Evolutionary conservation across 2,888 invertebrate species (phyloP).

Genomic region (Agriopis leucophaearia): DNA sequence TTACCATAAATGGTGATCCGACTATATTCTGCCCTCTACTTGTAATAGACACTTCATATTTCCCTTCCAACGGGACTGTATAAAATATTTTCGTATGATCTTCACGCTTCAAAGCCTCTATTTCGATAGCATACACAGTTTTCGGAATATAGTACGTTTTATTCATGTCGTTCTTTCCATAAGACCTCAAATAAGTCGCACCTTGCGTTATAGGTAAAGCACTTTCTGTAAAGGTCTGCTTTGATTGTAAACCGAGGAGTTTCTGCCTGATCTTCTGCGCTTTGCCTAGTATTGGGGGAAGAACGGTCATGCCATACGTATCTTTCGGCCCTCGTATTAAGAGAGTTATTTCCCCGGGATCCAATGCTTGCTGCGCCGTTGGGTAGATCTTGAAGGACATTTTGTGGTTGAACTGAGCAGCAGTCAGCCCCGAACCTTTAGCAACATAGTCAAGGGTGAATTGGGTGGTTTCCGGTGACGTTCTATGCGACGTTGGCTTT

Average conservation of each 20-base stretch:
- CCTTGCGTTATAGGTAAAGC: constrained; percentile 79
- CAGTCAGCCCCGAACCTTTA: constrained; percentile 87
- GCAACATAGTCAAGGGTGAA: constrained; percentile 85
- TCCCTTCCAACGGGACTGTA: constrained; percentile 80
- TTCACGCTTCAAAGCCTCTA: constrained; percentile 75
- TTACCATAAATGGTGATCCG: constrained; percentile 87
- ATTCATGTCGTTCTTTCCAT: constrained; percentile 78
- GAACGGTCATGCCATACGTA: constrained; percentile 75
- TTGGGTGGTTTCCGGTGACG: constrained; percentile 70
- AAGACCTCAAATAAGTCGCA: constrained; percentile 75
- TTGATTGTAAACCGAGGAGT: constrained; percentile 72
- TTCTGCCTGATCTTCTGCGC: constrained; percentile 80
- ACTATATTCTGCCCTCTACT: constrained; percentile 84
- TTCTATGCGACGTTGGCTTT: constrained; percentile 69
- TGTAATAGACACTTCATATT: constrained; percentile 86
- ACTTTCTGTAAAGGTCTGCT: constrained; percentile 71
- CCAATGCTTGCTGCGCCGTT: constrained; percentile 78
- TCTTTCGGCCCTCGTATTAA: constrained; percentile 81
- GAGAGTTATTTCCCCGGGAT: constrained; percentile 80
- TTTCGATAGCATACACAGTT: constrained; percentile 82
- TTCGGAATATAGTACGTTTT: constrained; percentile 82
- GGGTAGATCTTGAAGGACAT: constrained; percentile 87
- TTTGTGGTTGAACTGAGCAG: constrained; percentile 85
- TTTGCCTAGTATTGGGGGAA: constrained; percentile 80
- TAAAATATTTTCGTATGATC: constrained; percentile 85